phyloP scores from a whole-genome alignment of 2,888 invertebrate genomes.

The Stratiomys singularior region DNA sequence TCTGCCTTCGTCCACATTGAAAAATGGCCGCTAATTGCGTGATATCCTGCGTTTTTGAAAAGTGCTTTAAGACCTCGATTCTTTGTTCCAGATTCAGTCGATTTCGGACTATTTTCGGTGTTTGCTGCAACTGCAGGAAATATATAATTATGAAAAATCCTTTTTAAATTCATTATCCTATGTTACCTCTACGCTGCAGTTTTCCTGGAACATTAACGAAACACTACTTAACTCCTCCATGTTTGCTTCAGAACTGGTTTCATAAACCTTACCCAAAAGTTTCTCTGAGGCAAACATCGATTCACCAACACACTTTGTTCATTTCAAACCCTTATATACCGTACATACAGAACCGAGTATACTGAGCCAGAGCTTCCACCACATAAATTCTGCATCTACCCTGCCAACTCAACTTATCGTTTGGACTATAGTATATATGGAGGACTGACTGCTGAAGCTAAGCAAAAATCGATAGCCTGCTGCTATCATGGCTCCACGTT shows the following conservation, averaged over 20 bases:
- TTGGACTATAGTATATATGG: not conserved
- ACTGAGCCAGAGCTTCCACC: not conserved
- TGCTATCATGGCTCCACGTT: not conserved
- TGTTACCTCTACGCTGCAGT: not conserved
- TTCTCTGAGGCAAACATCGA: not conserved
- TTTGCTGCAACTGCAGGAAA: not conserved
- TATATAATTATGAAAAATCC: not conserved
- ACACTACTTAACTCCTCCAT: constrained; percentile 11
- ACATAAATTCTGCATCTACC: not conserved
- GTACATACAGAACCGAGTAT: not conserved
- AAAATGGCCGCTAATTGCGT: not conserved
- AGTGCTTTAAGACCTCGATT: constrained; percentile 9
- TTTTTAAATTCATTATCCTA: not conserved
- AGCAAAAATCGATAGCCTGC: constrained; percentile 8
- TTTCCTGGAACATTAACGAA: not conserved
- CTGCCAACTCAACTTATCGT: not conserved
- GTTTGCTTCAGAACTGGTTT: not conserved
- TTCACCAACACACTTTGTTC: not conserved
- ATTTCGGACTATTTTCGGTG: not conserved
- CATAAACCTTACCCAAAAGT: not conserved
- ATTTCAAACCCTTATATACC: not conserved
- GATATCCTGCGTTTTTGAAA: not conserved
- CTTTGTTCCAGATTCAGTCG: constrained; percentile 2
- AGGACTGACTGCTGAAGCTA: not conserved
- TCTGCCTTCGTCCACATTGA: constrained; percentile 17